Base-by-base conservation (phyloP, 2,888 invertebrate species). In the Ligdia adustata region DNA sequence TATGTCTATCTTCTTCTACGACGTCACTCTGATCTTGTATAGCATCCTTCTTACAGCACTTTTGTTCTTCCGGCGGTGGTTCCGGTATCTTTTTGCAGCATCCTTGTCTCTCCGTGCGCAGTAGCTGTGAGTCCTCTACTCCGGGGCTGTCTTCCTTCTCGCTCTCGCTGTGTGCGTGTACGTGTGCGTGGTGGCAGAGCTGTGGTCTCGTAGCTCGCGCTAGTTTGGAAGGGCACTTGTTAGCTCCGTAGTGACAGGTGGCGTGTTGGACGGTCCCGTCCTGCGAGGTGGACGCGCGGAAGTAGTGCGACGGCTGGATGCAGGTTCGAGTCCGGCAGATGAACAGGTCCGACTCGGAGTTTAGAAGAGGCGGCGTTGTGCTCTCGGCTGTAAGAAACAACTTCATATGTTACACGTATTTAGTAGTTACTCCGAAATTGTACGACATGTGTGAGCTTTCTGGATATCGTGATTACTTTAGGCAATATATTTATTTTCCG, bases 261-360 rank as follows among this genome's bases (percentile, higher is more conserved):
- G 77, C 67, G 60, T 64, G 54, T 1, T 75, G 77, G 26, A 46
- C 46, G 12, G 65, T 58, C 46, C 66, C 70, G 16, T 72, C 77
- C 37, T 69, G 68, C 0, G 81, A 69, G 0, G 72, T 64, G 29
- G 70, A 63, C n/a, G 85, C 79, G 6, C 78, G 79, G 71, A 83
- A 86, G 67, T 89, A 88, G 57, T 88, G 87, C 0, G 89, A 86
- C 0, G 89, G 88, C 45, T 85, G 87, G 20, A 87, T 82, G 70
- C 89, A 89, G 22, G 80, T 80, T 45, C 87, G 77, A 2, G 88
- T 89, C 52, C 77, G 84, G 46, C 89, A 90, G 52, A 82, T 75
- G 63, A 86, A 87, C 37, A 81, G 65, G 27, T 88, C 88, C 0
- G 87, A 80, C 31, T 87, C 87, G 0, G 85, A 81, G 44, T 71